Evolutionary conservation across 2,797 vertebrate species (phyloP), one percentile per base, ranked within the genome.

Genomic region (Chiroxiphia lanceolata): DNA sequence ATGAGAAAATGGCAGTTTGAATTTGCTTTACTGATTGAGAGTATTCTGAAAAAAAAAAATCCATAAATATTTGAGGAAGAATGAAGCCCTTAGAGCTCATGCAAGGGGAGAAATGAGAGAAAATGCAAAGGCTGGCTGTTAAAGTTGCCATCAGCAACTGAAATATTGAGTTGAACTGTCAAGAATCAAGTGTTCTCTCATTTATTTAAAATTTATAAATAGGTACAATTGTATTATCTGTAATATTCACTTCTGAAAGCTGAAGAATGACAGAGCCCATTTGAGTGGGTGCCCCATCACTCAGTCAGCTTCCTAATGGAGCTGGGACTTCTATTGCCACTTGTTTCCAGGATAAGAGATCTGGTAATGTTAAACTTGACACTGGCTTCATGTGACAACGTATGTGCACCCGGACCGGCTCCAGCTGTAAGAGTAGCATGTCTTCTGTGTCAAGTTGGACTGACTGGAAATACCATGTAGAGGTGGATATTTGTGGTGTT

Each of bases 321-420:
- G 31, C 61, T 61, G 65, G 45, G 38, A n/a, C 42, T 83, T 12
- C 38, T 38, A 22, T 8, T 51, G 19, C 44, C 1, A 1, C 40
- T 80, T 80, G 15, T 70, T 77, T 56, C 18, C 48, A 77, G n/a
- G 31, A 7, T 33, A 36, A 80, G 45, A 77, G 27, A 9, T 91
- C 57, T 86, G 76, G 10, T 0, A 13, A 16, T 3, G 8, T 45
- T 75, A 25, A 74, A 23, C 25, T n/a, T 0, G 1, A 33, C 53
- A 2, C 33, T 18, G 45, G 40, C 15, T 44, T 63, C 29, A 1
- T 2, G 9, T 7, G 27, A 19, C 7, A n/a, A 15, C 4, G 20
- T 0, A 0, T 23, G 20, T 34, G 44, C 1, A 2, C 12, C 31
- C 3, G 3, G 27, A 38, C 0, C 3, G 34, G n/a, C 79, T 90